Conservation (phyloP, 2,113 vertebrate genomes). For the Vulpes lagopus region DNA sequence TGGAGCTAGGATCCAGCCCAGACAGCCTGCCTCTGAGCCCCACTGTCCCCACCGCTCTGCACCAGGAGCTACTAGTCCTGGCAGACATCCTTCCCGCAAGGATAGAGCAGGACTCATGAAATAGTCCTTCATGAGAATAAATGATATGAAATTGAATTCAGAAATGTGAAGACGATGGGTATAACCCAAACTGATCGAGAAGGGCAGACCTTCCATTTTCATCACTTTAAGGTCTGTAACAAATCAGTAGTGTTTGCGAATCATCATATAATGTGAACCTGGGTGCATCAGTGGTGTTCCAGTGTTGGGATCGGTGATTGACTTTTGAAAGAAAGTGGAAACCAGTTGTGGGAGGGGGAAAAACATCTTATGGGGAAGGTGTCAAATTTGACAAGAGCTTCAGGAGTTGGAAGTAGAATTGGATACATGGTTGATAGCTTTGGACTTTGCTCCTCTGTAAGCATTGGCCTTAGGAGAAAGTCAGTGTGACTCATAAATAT, state of each 20-base stretch:
- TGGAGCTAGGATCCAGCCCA: neutral
- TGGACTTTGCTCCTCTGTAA: neutral
- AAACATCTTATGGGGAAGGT: neutral
- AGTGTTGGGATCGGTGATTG: neutral
- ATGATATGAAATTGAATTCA: neutral
- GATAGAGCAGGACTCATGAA: neutral
- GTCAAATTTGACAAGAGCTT: neutral
- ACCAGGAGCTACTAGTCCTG: neutral
- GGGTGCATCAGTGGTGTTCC: neutral
- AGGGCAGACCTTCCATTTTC: neutral
- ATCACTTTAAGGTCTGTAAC: neutral
- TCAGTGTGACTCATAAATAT: neutral
- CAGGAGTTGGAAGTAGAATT: neutral
- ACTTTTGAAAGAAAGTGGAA: slow-evolving; percentile 48
- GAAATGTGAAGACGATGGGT: neutral
- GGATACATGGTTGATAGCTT: neutral
- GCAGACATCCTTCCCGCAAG: neutral
- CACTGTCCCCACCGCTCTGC: neutral
- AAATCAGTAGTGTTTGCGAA: neutral
- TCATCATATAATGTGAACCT: neutral
- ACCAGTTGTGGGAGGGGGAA: neutral
- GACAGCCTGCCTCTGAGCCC: neutral
- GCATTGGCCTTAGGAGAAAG: neutral
- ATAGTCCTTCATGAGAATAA: neutral
- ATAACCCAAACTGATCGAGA: neutral